phyloP scores from a whole-genome alignment of 2,888 invertebrate species.

The Eucera pruinosa region DNA sequence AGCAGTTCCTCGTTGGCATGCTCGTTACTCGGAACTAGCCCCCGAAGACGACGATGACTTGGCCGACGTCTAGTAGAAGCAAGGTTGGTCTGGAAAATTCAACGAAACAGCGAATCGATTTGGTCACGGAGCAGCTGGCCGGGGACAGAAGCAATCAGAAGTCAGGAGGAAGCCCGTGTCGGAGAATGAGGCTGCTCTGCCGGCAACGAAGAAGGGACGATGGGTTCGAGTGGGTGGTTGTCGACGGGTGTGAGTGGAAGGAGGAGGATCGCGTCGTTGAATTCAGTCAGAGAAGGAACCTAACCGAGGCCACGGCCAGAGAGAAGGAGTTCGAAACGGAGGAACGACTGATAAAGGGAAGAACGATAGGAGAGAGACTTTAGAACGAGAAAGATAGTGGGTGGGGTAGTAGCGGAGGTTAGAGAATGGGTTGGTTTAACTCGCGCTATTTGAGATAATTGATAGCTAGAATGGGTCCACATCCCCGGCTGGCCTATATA shows the following conservation, averaged over 20 bases:
- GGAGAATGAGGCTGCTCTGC: constrained; percentile 61
- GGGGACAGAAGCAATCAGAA: constrained; percentile 79
- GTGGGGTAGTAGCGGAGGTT: constrained; percentile 63
- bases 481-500: constrained; percentile 60
- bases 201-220: constrained; percentile 29
- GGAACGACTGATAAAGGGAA: constrained; percentile 19
- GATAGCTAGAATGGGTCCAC: constrained; percentile 75
- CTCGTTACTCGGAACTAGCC: constrained; percentile 63
- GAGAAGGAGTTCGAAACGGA: constrained; percentile 47
- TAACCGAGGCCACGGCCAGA: neutral
- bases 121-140: constrained; percentile 77
- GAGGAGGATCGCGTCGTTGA: constrained; percentile 24
- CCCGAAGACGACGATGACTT: constrained; percentile 45
- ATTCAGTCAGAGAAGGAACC: constrained; percentile 41
- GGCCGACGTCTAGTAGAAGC: constrained; percentile 37
- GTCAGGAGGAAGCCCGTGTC: constrained; percentile 71
- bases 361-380: constrained; percentile 9
- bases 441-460: constrained; percentile 80
- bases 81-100: constrained; percentile 66
- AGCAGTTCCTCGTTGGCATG: constrained; percentile 41
- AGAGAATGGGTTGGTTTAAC: constrained; percentile 78
- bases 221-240: constrained; percentile 4
- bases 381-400: constrained; percentile 9
- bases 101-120: constrained; percentile 77
- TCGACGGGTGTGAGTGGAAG: neutral